These are phyloP conservation scores for Emmelina monodactyla DNA, from an alignment of 2,888 invertebrate genomes.

Conservation along the genomic window DNA sequence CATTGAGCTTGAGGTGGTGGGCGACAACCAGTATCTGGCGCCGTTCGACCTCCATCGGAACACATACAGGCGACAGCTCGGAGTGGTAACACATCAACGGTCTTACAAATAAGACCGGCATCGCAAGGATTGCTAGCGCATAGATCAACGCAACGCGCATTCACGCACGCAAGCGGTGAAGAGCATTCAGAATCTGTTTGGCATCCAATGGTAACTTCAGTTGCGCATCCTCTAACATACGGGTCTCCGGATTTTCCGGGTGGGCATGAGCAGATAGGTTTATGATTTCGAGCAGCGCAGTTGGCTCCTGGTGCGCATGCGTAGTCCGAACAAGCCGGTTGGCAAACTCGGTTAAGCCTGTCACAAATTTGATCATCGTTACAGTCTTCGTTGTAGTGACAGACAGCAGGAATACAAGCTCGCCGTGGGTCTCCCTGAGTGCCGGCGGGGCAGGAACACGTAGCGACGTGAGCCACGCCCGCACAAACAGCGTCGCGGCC, in stretches of 20 bases:
- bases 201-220: conserved; percentile 68
- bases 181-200: conserved; percentile 79
- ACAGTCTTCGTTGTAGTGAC: conserved; percentile 90
- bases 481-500: conserved; percentile 82
- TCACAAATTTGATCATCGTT: conserved; percentile 86
- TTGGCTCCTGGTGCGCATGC: conserved; percentile 80
- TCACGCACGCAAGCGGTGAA: conserved; percentile 78
- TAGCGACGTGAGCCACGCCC: conserved; percentile 77
- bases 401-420: conserved; percentile 82
- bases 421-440: conserved; percentile 84
- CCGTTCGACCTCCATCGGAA: conserved; percentile 80
- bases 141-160: conserved; percentile 78
- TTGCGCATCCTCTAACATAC: conserved; percentile 63
- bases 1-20: conserved; percentile 70
- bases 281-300: conserved; percentile 79
- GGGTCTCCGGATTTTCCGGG: conserved; percentile 82
- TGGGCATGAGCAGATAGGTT: conserved; percentile 79
- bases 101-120: conserved; percentile 79
- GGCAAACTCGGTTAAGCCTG: conserved; percentile 81
- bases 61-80: conserved; percentile 88
- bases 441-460: conserved; percentile 84
- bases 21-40: conserved; percentile 76
- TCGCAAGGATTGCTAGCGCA: conserved; percentile 80
- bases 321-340: conserved; percentile 82
- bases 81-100: conserved; percentile 79